These are phyloP conservation scores for Psix sp. DNA, from an alignment of 1,140 invertebrate genomes.

Conservation along the genomic window DNA sequence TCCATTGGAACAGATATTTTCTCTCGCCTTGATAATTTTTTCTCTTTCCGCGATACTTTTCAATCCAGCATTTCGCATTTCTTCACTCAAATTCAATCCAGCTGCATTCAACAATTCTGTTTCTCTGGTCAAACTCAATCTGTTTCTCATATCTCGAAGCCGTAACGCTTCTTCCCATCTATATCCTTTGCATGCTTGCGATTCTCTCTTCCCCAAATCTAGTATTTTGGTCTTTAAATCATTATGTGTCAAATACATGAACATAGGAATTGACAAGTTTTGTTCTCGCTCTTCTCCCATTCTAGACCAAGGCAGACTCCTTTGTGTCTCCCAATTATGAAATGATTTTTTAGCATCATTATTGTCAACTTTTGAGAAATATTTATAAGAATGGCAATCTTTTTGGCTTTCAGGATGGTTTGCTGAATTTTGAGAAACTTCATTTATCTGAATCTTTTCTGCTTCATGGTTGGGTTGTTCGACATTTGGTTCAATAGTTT, in stretches of 20 bases:
- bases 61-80: conserved; percentile 54
- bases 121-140: conserved; percentile 64
- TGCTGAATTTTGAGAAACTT: not conserved
- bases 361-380: conserved; percentile 45
- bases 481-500: not conserved
- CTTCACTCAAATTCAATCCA: conserved; percentile 62
- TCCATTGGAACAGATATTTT: conserved; percentile 55
- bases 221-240: conserved; percentile 66
- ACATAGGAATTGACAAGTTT: conserved; percentile 67
- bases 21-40: conserved; percentile 55
- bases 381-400: conserved; percentile 24
- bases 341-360: conserved; percentile 29
- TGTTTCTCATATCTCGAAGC: conserved; percentile 70
- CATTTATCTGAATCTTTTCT: not conserved
- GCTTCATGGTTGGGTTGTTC: not conserved
- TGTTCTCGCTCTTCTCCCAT: conserved; percentile 51
- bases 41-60: conserved; percentile 61
- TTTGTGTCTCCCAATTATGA: conserved; percentile 51
- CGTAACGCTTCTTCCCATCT: conserved; percentile 69
- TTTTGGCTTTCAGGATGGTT: conserved; percentile 17
- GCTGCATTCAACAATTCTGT: conserved; percentile 64
- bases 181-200: conserved; percentile 62
- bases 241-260: conserved; percentile 66
- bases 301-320: conserved; percentile 58
- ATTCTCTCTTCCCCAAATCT: conserved; percentile 65